Percentiles rank a stretch among this genome's conserved stretches.
Evolutionary conservation across 2,797 vertebrate genomes (phyloP).

Genomic region (Liparis tanakae): DNA sequence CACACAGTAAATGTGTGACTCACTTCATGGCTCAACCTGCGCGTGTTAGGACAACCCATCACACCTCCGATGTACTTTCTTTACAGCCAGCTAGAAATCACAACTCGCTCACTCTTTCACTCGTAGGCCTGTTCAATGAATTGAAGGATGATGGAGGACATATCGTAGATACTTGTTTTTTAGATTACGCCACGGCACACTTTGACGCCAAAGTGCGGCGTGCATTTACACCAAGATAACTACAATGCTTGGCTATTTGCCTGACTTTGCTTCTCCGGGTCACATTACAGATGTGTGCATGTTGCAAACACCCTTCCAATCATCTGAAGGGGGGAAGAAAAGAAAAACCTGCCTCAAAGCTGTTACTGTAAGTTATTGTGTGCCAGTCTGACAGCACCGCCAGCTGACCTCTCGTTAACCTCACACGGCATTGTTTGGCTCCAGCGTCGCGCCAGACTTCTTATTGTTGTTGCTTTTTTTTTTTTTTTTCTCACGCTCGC

Average conservation of each 20-base stretch:
- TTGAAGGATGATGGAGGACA: slow-evolving; percentile 9
- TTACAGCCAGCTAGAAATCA: slow-evolving; percentile 33
- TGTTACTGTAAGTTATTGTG: slow-evolving; percentile 56
- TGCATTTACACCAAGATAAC: slow-evolving; percentile 47
- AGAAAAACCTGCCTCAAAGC: slow-evolving; percentile 37
- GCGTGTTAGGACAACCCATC: slow-evolving; percentile 43
- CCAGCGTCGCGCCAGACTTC: slow-evolving; percentile 37
- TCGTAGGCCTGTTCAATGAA: slow-evolving; percentile 27
- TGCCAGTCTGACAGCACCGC: slow-evolving; percentile 38
- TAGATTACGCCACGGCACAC: background rate
- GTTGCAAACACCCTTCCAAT: slow-evolving; percentile 61
- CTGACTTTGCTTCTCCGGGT: slow-evolving; percentile 40
- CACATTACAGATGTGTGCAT: slow-evolving; percentile 44
- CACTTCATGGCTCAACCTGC: slow-evolving; percentile 30
- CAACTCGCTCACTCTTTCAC: slow-evolving; percentile 15
- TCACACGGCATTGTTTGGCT: slow-evolving; percentile 62
- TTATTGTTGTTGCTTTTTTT: slow-evolving; percentile 58
- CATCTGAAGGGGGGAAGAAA: slow-evolving; percentile 31
- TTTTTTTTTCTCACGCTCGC: slow-evolving; percentile 63
- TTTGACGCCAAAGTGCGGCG: slow-evolving; percentile 29
- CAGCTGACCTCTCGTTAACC: slow-evolving; percentile 61
- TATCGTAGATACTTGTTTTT: slow-evolving; percentile 15
- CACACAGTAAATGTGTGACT: slow-evolving; percentile 28
- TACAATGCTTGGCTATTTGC: slow-evolving; percentile 41
- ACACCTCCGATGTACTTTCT: slow-evolving; percentile 58